Conservation (phyloP, 2,113 vertebrate genomes). For the Pseudonaja textilis region DNA sequence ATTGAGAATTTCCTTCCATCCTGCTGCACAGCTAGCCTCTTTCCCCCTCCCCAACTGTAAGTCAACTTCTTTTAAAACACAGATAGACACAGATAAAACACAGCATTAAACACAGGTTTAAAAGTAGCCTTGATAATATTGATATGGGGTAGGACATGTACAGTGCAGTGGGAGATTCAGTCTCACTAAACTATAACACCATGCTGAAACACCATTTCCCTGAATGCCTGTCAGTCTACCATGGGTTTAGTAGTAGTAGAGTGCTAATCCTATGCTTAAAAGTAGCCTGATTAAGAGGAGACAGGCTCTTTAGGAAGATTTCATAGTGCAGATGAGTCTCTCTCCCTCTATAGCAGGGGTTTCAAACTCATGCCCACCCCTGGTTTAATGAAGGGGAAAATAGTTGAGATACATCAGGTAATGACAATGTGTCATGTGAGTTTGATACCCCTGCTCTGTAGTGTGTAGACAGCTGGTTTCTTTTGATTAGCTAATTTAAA, state of each 20-base stretch:
- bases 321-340: neutral
- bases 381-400: too few species aligned
- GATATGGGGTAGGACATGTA: neutral
- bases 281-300: neutral
- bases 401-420: too few species aligned
- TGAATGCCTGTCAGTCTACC: neutral
- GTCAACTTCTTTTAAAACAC: neutral
- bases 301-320: neutral
- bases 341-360: neutral
- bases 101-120: neutral
- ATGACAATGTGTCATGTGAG: too few species aligned
- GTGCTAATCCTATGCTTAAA: neutral
- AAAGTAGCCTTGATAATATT: neutral
- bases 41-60: neutral
- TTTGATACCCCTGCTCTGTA: neutral
- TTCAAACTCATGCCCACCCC: too few species aligned
- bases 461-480: neutral
- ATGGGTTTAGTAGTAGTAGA: neutral
- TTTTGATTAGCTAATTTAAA: neutral
- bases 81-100: neutral
- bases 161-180: neutral
- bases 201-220: neutral
- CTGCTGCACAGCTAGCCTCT: neutral
- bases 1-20: neutral
- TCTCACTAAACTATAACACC: neutral